phyloP scores from a whole-genome alignment of 1,140 invertebrate genomes.

The Brachionus plicatilis region DNA sequence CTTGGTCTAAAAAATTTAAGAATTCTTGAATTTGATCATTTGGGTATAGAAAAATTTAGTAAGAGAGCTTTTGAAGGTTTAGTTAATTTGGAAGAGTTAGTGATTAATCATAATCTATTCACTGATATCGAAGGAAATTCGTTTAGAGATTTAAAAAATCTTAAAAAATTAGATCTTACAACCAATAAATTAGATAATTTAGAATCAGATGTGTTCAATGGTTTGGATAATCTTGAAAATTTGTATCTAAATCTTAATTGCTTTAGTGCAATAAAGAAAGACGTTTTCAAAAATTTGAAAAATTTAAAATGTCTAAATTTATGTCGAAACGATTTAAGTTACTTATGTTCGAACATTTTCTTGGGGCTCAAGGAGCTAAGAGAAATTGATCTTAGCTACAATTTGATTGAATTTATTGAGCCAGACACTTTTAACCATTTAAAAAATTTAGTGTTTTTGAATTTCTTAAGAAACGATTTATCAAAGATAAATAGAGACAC shows the following conservation, averaged over 20 bases:
- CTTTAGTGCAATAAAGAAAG: background rate
- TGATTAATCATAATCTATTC: background rate
- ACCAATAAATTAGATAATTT: background rate
- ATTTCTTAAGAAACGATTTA: background rate
- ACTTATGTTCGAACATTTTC: background rate
- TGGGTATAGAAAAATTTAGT: background rate
- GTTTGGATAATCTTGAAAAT: background rate
- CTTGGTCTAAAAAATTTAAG: background rate
- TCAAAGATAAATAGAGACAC: background rate
- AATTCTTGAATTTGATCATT: background rate
- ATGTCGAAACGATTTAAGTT: background rate
- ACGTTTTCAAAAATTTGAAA: background rate
- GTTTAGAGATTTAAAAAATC: background rate
- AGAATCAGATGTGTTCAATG: background rate
- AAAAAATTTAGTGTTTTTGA: background rate
- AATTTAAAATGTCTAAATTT: conserved; percentile 1
- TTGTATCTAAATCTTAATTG: background rate
- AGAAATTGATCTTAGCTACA: background rate
- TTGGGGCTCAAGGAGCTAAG: background rate
- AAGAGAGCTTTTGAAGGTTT: background rate
- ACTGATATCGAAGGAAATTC: background rate
- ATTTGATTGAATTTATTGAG: background rate
- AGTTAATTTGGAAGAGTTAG: background rate
- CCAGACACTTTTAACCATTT: background rate
- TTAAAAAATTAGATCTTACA: background rate